Evolutionary conservation across 2,113 vertebrate genomes (phyloP).

Genomic region (Arothron firmamentum): DNA sequence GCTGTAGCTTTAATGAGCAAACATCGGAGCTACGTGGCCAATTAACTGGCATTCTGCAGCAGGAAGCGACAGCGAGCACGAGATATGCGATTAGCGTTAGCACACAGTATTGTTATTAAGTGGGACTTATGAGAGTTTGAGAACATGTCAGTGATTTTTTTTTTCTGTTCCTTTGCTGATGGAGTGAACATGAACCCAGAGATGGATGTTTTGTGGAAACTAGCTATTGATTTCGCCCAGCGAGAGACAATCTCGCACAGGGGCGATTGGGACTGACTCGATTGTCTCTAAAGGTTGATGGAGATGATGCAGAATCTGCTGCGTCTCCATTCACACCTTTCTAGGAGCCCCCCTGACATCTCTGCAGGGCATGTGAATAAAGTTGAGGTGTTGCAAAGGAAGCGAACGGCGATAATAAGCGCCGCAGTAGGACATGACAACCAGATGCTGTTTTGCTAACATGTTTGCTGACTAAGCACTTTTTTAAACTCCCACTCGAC

Average conservation of each 20-base stretch:
- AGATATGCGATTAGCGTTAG: conserved; percentile 37
- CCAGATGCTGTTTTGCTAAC: neutral
- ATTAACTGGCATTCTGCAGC: conserved; percentile 33
- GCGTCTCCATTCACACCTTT: conserved; percentile 24
- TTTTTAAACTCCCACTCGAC: too few species aligned
- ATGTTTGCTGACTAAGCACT: neutral
- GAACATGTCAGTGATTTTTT: conserved; percentile 37
- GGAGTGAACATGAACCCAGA: conserved; percentile 67
- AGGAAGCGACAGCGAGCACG: conserved; percentile 45
- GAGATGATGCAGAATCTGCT: conserved; percentile 35
- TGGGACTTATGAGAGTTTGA: conserved; percentile 39
- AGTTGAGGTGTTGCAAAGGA: conserved; percentile 1
- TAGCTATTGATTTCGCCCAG: conserved; percentile 67
- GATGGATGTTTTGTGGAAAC: conserved; percentile 62
- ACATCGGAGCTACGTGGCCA: conserved; percentile 26
- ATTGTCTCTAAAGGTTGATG: conserved; percentile 60
- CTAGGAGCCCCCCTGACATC: conserved; percentile 13
- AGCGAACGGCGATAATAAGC: conserved; percentile 7
- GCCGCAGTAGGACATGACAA: conserved; percentile 1
- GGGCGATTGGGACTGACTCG: conserved; percentile 46
- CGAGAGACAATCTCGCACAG: conserved; percentile 45
- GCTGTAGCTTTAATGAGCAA: conserved; percentile 35
- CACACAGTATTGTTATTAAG: conserved; percentile 38
- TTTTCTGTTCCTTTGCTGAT: conserved; percentile 48
- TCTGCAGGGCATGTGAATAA: conserved; percentile 5